phyloP scores from a whole-genome alignment of 1,140 invertebrate species.

The Coenobita brevimanus region DNA sequence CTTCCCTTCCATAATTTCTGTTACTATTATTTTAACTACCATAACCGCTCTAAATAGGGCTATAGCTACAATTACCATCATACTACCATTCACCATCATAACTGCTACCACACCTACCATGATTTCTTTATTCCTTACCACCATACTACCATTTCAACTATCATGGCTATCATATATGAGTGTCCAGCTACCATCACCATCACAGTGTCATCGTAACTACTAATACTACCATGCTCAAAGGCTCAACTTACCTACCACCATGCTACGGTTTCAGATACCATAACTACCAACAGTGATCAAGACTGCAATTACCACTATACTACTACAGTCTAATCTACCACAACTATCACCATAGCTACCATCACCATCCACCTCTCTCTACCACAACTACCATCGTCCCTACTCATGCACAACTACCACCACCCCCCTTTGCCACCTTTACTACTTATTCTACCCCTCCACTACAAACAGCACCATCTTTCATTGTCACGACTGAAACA shows the following conservation, averaged over 20 bases:
- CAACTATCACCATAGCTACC: neutral
- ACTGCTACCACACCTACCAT: slow-evolving; percentile 12
- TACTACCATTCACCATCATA: neutral
- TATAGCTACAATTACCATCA: neutral
- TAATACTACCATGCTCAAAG: neutral
- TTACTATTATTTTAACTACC: neutral
- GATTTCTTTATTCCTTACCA: neutral
- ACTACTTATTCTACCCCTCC: neutral
- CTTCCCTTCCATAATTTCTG: neutral
- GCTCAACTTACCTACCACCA: neutral
- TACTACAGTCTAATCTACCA: neutral
- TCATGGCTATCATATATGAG: slow-evolving; percentile 9
- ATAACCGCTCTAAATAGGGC: neutral
- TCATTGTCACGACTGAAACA: neutral
- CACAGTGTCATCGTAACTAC: neutral
- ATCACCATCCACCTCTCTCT: neutral
- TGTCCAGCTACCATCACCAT: neutral
- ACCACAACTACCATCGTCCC: neutral
- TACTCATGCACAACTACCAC: neutral
- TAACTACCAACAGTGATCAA: too few relatives aligned
- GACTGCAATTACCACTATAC: too few relatives aligned
- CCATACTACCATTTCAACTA: slow-evolving; percentile 17
- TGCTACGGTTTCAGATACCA: too few relatives aligned
- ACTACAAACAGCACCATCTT: neutral
- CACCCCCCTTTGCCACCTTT: neutral